Base-by-base conservation (phyloP, 2,113 vertebrate genomes). In the Ciconia maguari region DNA sequence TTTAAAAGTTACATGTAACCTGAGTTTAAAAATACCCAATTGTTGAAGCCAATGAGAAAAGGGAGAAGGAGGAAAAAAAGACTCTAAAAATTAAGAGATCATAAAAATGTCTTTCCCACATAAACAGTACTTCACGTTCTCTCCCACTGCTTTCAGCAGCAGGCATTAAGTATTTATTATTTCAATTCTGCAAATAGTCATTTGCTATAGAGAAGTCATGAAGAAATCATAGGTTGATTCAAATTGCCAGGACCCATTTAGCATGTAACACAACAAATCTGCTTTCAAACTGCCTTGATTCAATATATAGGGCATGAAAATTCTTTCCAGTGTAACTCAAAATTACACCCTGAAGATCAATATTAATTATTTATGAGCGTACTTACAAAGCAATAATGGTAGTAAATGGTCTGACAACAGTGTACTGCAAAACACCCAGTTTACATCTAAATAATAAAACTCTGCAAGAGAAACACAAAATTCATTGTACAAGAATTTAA, bases 371-470 rank as follows among this genome's bases (percentile, higher is more conserved):
- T 81, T 79, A 79, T 85, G 65, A 21, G 44, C 14, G n/a, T 96
- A 99, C 99, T 99, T 98, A 99, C 99, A 99, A 94, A 87, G 99
- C 99, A 88, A 99, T 98, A 81, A 99, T 98, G 25, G 99, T 99
- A 55, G 99, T 99, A 96, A 99, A 98, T 4, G 99, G 99, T 97
- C 99, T 98, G 66, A 99, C 99, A 27, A 99, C 99, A 4, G 99
- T 99, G 96, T 99, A 99, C 97, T 99, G 99, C 94, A 99, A 85
- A 76, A 99, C 99, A 77, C 99, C 99, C 87, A 99, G 97, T 96
- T 99, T 99, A 96, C 99, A 99, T 91, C 99, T 98, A 94, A 99
- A 98, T 42, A 99, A 97, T 74, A 99, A 97, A 81, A 99, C 99
- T 97, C 99, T 99, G 98, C 69, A 97, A 95, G 83, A 94, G 71